Evolutionary conservation across 2,888 invertebrate genomes (phyloP).

Genomic region (Eremobia ochroleuca): DNA sequence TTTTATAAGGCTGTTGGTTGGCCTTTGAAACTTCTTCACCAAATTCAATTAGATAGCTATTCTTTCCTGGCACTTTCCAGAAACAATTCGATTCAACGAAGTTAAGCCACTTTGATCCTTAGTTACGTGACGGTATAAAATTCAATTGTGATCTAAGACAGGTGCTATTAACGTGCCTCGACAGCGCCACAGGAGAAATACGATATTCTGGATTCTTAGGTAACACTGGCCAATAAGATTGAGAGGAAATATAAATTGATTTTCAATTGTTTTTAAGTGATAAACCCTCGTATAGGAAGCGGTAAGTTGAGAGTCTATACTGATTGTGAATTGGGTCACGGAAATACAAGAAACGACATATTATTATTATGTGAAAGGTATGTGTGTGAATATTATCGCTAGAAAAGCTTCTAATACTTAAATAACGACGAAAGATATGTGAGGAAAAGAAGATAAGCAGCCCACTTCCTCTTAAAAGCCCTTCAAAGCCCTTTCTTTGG

Average conservation of each 20-base stretch:
- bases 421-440: not conserved
- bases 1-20: not conserved
- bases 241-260: not conserved
- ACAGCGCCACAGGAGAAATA: slow-evolving; percentile 23
- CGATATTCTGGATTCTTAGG: slow-evolving; percentile 14
- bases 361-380: not conserved
- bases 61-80: slow-evolving; percentile 29
- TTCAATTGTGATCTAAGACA: slow-evolving; percentile 57
- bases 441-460: not conserved
- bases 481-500: too few relatives aligned
- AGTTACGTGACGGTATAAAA: slow-evolving; percentile 54
- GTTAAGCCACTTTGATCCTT: slow-evolving; percentile 45
- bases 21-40: slow-evolving; percentile 10
- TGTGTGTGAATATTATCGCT: not conserved
- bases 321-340: not conserved
- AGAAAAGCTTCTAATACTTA: not conserved
- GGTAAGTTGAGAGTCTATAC: not conserved
- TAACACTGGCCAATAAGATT: slow-evolving; percentile 2
- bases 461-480: too few relatives aligned
- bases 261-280: not conserved
- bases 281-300: not conserved
- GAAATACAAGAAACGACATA: not conserved
- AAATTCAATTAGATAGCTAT: slow-evolving; percentile 15
- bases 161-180: slow-evolving; percentile 44
- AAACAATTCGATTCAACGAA: slow-evolving; percentile 46